A percentile compares a stretch with the other conserved stretches of the same genome.
These are phyloP conservation scores for Irena cyanogastra DNA, from an alignment of 2,113 vertebrate genomes.

Conservation along the genomic window DNA sequence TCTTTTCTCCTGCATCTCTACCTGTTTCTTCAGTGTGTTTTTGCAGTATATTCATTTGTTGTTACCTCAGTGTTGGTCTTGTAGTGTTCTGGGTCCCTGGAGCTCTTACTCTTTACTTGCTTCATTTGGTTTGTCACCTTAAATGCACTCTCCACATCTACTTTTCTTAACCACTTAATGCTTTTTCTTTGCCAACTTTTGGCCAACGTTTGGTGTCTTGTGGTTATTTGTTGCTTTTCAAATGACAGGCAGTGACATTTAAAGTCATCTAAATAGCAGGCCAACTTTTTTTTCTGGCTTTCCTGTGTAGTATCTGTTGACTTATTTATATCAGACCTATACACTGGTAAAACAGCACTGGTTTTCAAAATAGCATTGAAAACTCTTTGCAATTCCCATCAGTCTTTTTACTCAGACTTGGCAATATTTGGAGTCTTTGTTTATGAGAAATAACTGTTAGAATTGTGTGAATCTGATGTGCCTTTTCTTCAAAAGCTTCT, in stretches of 20 bases:
- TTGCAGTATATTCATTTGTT: background rate
- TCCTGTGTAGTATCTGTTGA: background rate
- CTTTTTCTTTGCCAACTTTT: background rate
- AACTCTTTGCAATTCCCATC: background rate
- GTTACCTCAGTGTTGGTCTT: background rate
- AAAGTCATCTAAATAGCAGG: background rate
- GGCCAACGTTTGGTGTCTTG: background rate
- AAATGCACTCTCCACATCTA: background rate
- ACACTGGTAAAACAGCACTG: background rate
- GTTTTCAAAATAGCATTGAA: background rate
- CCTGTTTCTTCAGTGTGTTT: background rate
- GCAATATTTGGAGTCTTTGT: background rate
- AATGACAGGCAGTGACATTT: background rate
- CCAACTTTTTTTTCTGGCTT: background rate
- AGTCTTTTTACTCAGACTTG: background rate
- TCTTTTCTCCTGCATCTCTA: background rate
- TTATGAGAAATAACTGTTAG: background rate
- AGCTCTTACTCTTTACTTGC: background rate
- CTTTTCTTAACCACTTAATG: background rate
- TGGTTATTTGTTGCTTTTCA: background rate
- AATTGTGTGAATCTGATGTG: background rate
- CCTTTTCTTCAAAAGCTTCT: background rate
- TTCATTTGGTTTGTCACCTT: background rate
- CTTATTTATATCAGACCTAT: background rate
- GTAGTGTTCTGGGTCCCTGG: background rate